These are phyloP conservation scores for Melieria picta DNA, from an alignment of 2,888 invertebrate species.

Conservation along the genomic window DNA sequence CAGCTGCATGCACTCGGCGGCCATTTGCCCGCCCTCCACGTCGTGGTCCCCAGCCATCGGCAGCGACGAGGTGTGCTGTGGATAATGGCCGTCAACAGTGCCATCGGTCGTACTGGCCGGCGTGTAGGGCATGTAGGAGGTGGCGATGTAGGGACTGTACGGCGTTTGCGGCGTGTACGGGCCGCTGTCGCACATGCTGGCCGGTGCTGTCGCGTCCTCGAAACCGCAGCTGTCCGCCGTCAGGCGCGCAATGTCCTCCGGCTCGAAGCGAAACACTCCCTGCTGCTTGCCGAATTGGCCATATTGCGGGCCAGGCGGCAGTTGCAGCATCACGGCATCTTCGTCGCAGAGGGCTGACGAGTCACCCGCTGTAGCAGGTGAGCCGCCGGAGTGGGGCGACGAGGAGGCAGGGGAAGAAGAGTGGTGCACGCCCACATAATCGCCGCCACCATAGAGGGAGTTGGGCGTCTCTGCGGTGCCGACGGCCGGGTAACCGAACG, in stretches of 20 bases:
- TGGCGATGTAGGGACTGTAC: slow-evolving; percentile 41
- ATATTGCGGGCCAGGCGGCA: slow-evolving; percentile 30
- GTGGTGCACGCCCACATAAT: neutral
- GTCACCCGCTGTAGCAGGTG: neutral
- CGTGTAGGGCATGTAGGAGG: slow-evolving; percentile 36
- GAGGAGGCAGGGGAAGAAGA: too few relatives aligned
- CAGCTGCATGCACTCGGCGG: slow-evolving; percentile 49
- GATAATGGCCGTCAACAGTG: slow-evolving; percentile 22
- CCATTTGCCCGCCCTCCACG: slow-evolving; percentile 9
- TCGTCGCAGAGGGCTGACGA: neutral
- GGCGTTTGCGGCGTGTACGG: slow-evolving; percentile 51
- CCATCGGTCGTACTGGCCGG: slow-evolving; percentile 11
- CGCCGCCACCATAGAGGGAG: slow-evolving; percentile 60
- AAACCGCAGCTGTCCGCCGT: slow-evolving; percentile 51
- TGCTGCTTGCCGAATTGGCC: slow-evolving; percentile 48
- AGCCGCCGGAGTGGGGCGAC: neutral
- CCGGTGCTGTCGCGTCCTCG: slow-evolving; percentile 37
- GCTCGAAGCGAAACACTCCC: slow-evolving; percentile 66
- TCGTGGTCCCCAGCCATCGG: slow-evolving; percentile 6
- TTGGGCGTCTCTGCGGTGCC: slow-evolving; percentile 60
- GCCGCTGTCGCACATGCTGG: slow-evolving; percentile 36
- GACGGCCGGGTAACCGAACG: slow-evolving; percentile 50
- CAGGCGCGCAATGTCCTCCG: slow-evolving; percentile 65
- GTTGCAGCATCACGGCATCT: slow-evolving; percentile 25
- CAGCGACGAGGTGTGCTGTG: slow-evolving; percentile 7